phyloP scores from a whole-genome alignment of 2,888 invertebrate genomes.

The Dasysyrphus albostriatus region DNA sequence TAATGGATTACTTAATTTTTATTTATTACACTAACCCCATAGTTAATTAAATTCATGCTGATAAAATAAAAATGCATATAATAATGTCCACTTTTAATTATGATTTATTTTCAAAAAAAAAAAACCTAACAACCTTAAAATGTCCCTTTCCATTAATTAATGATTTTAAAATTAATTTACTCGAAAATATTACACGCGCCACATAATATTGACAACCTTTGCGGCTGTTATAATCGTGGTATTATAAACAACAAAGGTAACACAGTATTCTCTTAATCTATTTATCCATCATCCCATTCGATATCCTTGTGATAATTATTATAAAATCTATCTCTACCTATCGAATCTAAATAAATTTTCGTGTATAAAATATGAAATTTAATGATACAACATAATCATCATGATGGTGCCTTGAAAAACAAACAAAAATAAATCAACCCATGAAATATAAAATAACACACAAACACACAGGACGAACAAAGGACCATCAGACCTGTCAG shows the following conservation, averaged over 20 bases:
- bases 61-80: too few relatives aligned
- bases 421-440: background rate
- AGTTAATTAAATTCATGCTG: too few relatives aligned
- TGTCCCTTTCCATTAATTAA: background rate
- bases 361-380: background rate
- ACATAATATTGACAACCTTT: background rate
- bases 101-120: background rate
- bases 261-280: slow-evolving; percentile 13
- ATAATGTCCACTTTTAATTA: background rate
- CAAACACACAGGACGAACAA: background rate
- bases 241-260: background rate
- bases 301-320: slow-evolving; percentile 33
- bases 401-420: background rate
- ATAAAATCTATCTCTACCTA: slow-evolving; percentile 1
- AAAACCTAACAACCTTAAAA: slow-evolving; percentile 1
- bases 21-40: too few relatives aligned
- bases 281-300: slow-evolving; percentile 24
- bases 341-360: slow-evolving; percentile 12
- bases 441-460: slow-evolving; percentile 20
- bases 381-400: slow-evolving; percentile 6
- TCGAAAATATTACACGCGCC: background rate
- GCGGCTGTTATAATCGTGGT: background rate
- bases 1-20: too few relatives aligned
- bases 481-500: background rate
- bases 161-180: background rate